Conservation (phyloP, 1,140 invertebrate species). For the Oryzaephilus surinamensis region DNA sequence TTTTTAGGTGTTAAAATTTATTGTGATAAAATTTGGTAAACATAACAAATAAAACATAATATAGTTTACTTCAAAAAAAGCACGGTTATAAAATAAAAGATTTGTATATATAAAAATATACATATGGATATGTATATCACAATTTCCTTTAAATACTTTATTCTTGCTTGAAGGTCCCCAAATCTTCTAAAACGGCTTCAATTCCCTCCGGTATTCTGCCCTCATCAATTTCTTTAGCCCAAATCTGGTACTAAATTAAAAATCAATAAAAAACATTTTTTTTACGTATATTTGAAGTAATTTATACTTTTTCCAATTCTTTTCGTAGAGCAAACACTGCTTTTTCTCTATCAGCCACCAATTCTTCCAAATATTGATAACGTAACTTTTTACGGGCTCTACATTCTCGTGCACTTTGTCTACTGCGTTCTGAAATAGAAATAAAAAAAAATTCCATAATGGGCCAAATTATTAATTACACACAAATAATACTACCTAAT, state of each 20-base stretch:
- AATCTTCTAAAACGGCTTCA: conserved; percentile 60
- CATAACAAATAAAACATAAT: too few relatives aligned
- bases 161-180: conserved; percentile 50
- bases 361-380: conserved; percentile 94
- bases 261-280: conserved; percentile 8
- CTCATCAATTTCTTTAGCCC: conserved; percentile 68
- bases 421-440: conserved; percentile 79
- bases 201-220: conserved; percentile 66
- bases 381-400: conserved; percentile 91
- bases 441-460: conserved; percentile 12
- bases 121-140: neutral
- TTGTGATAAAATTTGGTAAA: too few relatives aligned
- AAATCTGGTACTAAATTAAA: conserved; percentile 61
- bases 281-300: conserved; percentile 2
- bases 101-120: conserved; percentile 3
- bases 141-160: conserved; percentile 23
- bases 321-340: conserved; percentile 81
- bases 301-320: conserved; percentile 77
- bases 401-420: conserved; percentile 94
- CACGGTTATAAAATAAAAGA: too few relatives aligned
- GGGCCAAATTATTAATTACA: conserved; percentile 1
- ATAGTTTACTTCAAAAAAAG: too few relatives aligned
- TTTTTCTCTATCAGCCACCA: conserved; percentile 86
- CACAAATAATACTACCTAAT: conserved; percentile 50
- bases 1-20: too few relatives aligned